Base-by-base conservation (phyloP, 2,113 vertebrate genomes). In the Mobula hypostoma region DNA sequence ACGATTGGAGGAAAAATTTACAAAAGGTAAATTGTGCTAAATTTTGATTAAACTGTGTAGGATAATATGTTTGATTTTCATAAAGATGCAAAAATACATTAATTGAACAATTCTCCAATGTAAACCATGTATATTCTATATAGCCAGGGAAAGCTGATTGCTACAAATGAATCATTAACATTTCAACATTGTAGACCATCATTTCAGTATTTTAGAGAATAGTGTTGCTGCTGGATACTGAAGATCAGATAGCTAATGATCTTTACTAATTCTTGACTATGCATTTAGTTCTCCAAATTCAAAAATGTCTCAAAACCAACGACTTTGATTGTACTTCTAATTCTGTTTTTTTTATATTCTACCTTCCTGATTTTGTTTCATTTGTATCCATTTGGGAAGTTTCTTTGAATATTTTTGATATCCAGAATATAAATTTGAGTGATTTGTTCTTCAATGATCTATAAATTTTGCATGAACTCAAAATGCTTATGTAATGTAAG, bases 11-110 rank as follows among this genome's bases (percentile, higher is more conserved):
- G 95, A 94, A 56, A 17, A 85, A 9, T 94, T 95, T 94, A 15
- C 94, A n/a, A 95, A 74, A 29, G 95, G 97, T 97, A 90, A 94
- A 94, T 94, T 66, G 48, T 32, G 19, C 3, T 70, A 19, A 93
- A 93, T 40, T 93, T 88, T 88, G 19, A 29, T 36, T 94, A 94
- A 70, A 40, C 76, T n/a, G 74, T 66, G 40, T 85, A 9, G 21
- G 15, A 6, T 79, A 70, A 19, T 32, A 14, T 90, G n/a, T 93
- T 93, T 74, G 24, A 12, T 48, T 70, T 93, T 68, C 36, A 48
- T 74, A 48, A 93, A 40, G 77, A 17, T 32, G 24, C 27, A 77
- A 70, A 7, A 32, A 76, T 93, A 77, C n/a, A 29, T 78, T 8
- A 68, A 19, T 83, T 83, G 72, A 94, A 70, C 5, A 17, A 7